Base-by-base conservation (phyloP, 2,797 vertebrate genomes). In the Rhadinocentrus ornatus region DNA sequence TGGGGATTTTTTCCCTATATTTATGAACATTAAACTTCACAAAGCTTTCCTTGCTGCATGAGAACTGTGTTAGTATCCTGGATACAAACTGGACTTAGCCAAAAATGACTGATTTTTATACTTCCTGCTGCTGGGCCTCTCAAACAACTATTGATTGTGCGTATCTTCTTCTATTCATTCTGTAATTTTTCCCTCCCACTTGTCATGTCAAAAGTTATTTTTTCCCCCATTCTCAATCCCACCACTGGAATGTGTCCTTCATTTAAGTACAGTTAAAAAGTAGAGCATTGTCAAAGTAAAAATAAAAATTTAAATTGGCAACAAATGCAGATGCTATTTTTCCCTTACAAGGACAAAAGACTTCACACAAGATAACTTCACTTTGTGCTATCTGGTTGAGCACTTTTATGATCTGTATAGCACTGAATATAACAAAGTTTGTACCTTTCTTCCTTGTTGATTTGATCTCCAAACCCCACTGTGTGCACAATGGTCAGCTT, bases 401-500 rank as follows among this genome's bases (percentile, higher is more conserved):
- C 9, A 9, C 39, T 52, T 55, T 32, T 55, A 57, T 31, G 37
- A 13, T 6, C 35, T 29, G 22, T 31, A 41, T 7, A 52, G 2
- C 15, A 37, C 12, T 53, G 24, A 29, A 1, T 20, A 22, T 39
- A 2, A 26, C 1, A 63, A 60, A 35, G 24, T 61, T 20, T 83
- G 16, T 95, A 97, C 98, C 98, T 99, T 83, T 97, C 94, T 1
- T 97, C 97, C 83, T 97, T 99, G 82, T 99, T 97, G 69, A 99
- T 95, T 93, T 99, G 98, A 63, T 99, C 98, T 57, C 97, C 98
- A n/a, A 99, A 99, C 13, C 98, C 98, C 0, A 97, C 96, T 0
- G 97, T 97, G 7, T 99, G 96, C 83, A 99, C 97, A 0, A 97
- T 91, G 0, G 97, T 99, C 57, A 99, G 93, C 85, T 96, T 99